These are phyloP conservation scores for Nesogale talazaci DNA, from an alignment of 2,113 vertebrate species.

Conservation along the genomic window DNA sequence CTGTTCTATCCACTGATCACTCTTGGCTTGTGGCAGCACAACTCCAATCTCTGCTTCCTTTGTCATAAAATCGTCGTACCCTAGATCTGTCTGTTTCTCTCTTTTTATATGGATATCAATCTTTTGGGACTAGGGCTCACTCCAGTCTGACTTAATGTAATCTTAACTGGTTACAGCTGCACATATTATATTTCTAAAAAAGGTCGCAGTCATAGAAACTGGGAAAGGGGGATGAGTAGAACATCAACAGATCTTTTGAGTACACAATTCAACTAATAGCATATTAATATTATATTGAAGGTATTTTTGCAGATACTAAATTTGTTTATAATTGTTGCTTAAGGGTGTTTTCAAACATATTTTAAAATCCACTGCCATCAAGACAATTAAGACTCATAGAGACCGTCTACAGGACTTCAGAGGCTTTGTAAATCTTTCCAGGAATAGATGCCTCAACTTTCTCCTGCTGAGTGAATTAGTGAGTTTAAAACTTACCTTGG, in stretches of 20 bases:
- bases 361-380: too few species aligned
- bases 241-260: background rate
- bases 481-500: too few species aligned
- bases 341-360: background rate
- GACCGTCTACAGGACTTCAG: too few species aligned
- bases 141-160: too few species aligned
- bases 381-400: too few species aligned
- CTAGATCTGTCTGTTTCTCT: background rate
- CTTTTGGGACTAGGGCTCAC: background rate
- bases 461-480: too few species aligned
- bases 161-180: background rate
- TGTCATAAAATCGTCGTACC: background rate
- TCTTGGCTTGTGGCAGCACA: too few species aligned
- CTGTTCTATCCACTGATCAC: too few species aligned
- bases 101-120: background rate
- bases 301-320: background rate
- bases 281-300: background rate
- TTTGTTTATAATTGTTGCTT: background rate
- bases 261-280: background rate
- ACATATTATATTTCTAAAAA: background rate
- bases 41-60: background rate
- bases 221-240: background rate
- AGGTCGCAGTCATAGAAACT: background rate
- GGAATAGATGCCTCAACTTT: too few species aligned
- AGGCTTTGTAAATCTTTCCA: too few species aligned